Evolutionary conservation across 2,113 vertebrate genomes (phyloP).

Genomic region (Shinisaurus crocodilurus): DNA sequence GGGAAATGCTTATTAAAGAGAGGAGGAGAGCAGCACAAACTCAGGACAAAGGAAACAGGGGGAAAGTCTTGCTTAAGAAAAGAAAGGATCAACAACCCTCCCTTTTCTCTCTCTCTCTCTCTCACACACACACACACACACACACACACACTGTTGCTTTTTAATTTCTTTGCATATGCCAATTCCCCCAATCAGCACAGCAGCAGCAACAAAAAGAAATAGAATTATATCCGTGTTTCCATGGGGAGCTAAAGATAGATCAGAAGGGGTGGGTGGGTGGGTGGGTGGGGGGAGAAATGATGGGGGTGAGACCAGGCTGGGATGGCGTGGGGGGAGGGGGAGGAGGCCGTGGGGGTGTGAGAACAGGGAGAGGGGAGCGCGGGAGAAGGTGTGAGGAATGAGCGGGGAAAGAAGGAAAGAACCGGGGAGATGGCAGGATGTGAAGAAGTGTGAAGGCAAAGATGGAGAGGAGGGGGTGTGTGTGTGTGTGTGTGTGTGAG

Average conservation of each 20-base stretch:
- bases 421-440: background rate
- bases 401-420: background rate
- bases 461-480: background rate
- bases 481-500: no score
- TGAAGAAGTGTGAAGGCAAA: background rate
- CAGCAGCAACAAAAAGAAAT: background rate
- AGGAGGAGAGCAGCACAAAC: background rate
- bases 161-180: background rate
- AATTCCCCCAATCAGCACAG: background rate
- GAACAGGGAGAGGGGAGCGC: no score
- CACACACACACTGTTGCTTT: no score
- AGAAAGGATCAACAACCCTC: background rate
- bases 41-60: background rate
- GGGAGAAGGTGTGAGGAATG: slow-evolving; percentile 2
- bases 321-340: background rate
- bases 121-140: background rate
- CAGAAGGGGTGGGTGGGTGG: background rate
- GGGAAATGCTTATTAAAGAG: background rate
- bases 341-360: background rate
- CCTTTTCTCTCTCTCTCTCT: fast-evolving
- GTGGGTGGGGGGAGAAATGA: background rate
- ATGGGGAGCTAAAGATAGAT: slow-evolving; percentile 18
- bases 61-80: background rate
- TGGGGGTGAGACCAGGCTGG: background rate
- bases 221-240: background rate